Conservation (phyloP, 2,113 vertebrate genomes). For the Pedionomus torquatus region DNA sequence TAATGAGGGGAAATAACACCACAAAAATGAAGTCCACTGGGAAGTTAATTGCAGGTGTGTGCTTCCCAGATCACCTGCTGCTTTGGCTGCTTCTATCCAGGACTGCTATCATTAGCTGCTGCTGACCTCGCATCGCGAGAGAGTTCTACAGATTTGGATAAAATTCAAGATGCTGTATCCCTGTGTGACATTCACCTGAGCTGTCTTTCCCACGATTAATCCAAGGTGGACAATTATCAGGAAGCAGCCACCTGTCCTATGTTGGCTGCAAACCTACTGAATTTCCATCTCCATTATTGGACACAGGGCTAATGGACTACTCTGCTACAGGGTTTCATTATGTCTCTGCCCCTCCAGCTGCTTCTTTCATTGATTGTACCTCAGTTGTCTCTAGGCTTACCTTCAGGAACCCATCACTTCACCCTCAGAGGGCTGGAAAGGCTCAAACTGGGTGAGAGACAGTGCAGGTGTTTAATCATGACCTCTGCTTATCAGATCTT, state of each 20-base stretch:
- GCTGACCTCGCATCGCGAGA: background rate
- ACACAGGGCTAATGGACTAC: rapidly evolving
- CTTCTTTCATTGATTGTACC: background rate
- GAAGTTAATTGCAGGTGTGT: constrained; percentile 8
- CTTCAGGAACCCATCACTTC: background rate
- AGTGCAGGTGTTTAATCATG: background rate
- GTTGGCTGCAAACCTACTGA: background rate
- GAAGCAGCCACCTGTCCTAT: background rate
- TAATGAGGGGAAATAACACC: background rate
- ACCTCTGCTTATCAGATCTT: background rate
- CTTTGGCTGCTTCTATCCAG: background rate
- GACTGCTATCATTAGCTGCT: background rate
- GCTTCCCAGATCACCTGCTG: background rate
- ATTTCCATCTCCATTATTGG: background rate
- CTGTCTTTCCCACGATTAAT: background rate
- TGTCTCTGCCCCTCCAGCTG: background rate
- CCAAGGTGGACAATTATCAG: background rate
- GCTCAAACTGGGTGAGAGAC: rapidly evolving
- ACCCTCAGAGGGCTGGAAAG: background rate
- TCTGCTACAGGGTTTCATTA: background rate
- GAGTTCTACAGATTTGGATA: background rate
- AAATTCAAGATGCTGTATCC: background rate
- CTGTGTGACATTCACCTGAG: background rate
- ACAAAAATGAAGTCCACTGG: background rate
- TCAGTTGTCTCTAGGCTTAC: background rate